Percentiles rank a stretch among this genome's conserved stretches.
phyloP scores from a whole-genome alignment of 2,888 invertebrate species.

The Conus canariensis region DNA sequence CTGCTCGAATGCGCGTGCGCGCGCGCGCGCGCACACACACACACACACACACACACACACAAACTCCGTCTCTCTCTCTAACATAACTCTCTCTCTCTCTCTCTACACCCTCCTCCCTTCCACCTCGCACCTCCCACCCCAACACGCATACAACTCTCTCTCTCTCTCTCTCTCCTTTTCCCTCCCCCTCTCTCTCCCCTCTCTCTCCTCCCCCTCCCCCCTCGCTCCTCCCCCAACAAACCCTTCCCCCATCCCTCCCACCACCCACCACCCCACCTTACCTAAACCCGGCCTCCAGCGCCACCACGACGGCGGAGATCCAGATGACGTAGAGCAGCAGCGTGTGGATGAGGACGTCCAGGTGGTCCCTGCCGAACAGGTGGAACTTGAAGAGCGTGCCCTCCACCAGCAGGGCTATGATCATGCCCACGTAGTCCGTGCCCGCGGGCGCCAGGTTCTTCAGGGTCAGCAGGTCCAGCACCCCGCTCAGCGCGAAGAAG shows the following conservation, averaged over 20 bases:
- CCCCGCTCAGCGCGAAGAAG: conserved; percentile 79
- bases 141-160: not conserved
- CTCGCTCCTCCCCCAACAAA: not conserved
- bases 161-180: not conserved
- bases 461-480: conserved; percentile 77
- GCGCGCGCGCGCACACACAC: not conserved
- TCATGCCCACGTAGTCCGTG: conserved; percentile 78
- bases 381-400: conserved; percentile 80
- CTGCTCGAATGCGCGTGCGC: not conserved
- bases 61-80: not conserved
- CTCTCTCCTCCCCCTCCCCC: not conserved
- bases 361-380: conserved; percentile 78
- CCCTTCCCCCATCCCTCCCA: not conserved
- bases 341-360: conserved; percentile 79
- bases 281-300: conserved; percentile 75
- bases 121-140: not conserved
- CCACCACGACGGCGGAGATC: conserved; percentile 69
- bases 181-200: not conserved
- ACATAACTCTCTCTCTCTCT: not conserved
- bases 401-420: conserved; percentile 79
- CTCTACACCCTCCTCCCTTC: not conserved
- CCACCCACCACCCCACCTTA: not conserved
- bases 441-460: conserved; percentile 75
- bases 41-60: conserved; percentile 29
- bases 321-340: conserved; percentile 79